Evolutionary conservation across 2,797 vertebrate genomes (phyloP), one percentile per base, ranked within the genome.

Genomic region (Sciurus carolinensis): DNA sequence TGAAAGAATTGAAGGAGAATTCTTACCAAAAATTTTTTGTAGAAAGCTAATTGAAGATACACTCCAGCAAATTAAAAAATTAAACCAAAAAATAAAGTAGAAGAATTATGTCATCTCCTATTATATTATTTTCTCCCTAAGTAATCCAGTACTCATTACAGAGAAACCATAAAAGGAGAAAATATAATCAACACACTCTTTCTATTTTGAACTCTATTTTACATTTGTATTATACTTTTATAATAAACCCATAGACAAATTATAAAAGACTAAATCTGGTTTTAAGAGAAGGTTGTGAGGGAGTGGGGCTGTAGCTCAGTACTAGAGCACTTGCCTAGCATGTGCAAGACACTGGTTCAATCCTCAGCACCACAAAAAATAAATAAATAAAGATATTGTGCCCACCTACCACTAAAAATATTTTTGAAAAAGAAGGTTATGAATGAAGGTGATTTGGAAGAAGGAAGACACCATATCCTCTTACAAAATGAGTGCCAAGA

Each of bases 61-160:
- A 72, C n/a, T 96, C 9, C 6, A 81, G 39, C 4, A 89, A 91
- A 85, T 76, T 89, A 28, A 91, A 81, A 57, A 26, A 71, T 7
- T 71, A 85, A 93, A 59, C 1, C 10, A 64, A 97, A 14, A 44
- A 22, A 84, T 3, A 91, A 50, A 4, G 1, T 73, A 71, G 47
- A 92, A 83, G 36, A 2, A 85, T 14, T 50, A 26, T n/a, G 62
- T n/a, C 54, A 6, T 33, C 30, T 62, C 59, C 59, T 62, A 24
- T 62, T 39, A 33, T 1, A 4, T 28, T 28, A 84, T 83, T n/a
- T 77, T 47, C 33, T 88, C 12, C 79, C 89, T 17, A 57, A 66
- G 11, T 47, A 71, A 66, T 28, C 3, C 22, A 88, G 26, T 39
- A 47, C 79, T 28, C 3, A 82, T 92, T 71, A 36, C 24, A 47